Percentiles rank a stretch among this genome's conserved stretches.
Evolutionary conservation across 1,140 invertebrate species (phyloP).

Genomic region (Drosophila elegans): DNA sequence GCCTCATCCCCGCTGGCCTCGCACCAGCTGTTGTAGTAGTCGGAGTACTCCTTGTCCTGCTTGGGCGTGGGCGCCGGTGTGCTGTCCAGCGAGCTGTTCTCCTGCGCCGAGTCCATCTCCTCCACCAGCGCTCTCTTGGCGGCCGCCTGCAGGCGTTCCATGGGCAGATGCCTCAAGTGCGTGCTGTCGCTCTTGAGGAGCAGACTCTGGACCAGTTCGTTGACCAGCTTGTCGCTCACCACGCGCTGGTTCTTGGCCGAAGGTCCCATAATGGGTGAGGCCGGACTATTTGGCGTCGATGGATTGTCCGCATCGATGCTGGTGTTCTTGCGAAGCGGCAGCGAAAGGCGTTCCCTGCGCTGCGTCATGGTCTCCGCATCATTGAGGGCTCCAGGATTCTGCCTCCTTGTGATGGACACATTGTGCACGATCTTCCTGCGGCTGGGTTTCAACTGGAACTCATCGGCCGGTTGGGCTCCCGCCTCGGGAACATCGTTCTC

Average conservation of each 20-base stretch:
- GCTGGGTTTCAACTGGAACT: conserved; percentile 76
- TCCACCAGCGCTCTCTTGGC: conserved; percentile 86
- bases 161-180: conserved; percentile 86
- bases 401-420: conserved; percentile 79
- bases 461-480: conserved; percentile 59
- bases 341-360: conserved; percentile 77
- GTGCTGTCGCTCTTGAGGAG: conserved; percentile 86
- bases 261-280: conserved; percentile 84
- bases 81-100: conserved; percentile 83
- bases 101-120: conserved; percentile 80
- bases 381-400: conserved; percentile 69
- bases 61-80: conserved; percentile 84
- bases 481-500: conserved; percentile 85
- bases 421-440: conserved; percentile 77
- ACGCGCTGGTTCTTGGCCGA: conserved; percentile 59
- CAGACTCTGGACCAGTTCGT: conserved; percentile 87
- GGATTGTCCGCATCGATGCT: conserved; percentile 84
- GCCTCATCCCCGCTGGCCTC: conserved; percentile 85
- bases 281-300: conserved; percentile 86
- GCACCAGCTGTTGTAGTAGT: conserved; percentile 88
- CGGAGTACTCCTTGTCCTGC: conserved; percentile 85
- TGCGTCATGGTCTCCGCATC: conserved; percentile 76
- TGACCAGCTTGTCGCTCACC: conserved; percentile 86
- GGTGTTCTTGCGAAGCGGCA: conserved; percentile 83
- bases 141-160: conserved; percentile 87